Percentiles rank a stretch among this genome's conserved stretches.
phyloP scores from a whole-genome alignment of 1,140 invertebrate species.

The Cyclina sinensis region DNA sequence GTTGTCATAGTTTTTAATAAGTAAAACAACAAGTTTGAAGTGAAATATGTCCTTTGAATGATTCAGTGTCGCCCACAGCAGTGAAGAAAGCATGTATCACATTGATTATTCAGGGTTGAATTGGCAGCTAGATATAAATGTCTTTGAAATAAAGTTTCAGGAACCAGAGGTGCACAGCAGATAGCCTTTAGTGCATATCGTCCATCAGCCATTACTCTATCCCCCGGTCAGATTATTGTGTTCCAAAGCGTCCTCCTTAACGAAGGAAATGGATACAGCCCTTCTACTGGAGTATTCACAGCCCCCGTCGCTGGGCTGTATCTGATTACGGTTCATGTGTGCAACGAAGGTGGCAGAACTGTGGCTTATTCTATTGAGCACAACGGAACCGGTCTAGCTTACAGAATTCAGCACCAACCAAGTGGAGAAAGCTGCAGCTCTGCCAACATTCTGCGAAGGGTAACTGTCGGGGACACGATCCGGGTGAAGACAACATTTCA shows the following conservation, averaged over 20 bases:
- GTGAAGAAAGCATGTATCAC: too few species aligned
- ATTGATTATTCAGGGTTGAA: too few species aligned
- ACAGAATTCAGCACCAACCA: background rate
- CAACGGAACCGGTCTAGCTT: background rate
- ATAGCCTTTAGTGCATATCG: background rate
- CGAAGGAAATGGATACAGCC: background rate
- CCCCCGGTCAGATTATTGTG: background rate
- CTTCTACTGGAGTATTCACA: background rate
- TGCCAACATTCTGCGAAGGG: background rate
- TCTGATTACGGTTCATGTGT: background rate
- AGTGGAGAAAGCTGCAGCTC: background rate
- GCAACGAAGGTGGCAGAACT: background rate
- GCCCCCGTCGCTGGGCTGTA: background rate
- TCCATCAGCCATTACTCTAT: background rate
- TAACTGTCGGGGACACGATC: background rate
- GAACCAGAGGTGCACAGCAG: background rate
- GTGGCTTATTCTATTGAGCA: background rate
- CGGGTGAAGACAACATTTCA: background rate
- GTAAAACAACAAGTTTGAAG: too few species aligned
- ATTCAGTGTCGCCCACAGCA: too few species aligned
- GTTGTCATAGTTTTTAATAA: too few species aligned
- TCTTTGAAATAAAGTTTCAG: background rate
- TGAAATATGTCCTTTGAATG: too few species aligned
- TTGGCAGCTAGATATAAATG: too few species aligned
- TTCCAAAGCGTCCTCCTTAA: background rate